Conservation (phyloP, 2,888 invertebrate species). For the Eucera pruinosa region DNA sequence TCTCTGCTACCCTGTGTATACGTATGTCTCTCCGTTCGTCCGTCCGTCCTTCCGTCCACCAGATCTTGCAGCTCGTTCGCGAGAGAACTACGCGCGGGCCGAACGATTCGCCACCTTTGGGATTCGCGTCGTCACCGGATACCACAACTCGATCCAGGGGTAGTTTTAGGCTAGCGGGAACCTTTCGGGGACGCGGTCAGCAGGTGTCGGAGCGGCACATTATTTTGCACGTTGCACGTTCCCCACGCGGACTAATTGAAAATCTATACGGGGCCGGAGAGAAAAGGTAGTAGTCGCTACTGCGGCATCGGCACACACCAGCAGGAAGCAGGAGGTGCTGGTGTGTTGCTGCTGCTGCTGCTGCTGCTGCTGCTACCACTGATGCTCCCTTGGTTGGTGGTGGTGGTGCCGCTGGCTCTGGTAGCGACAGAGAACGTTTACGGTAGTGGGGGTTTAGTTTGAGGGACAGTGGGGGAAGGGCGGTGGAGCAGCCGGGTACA, state of each 20-base stretch:
- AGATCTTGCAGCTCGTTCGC: too few relatives aligned
- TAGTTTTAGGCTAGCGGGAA: too few relatives aligned
- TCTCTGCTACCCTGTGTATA: not conserved
- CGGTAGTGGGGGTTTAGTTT: slow-evolving; percentile 16
- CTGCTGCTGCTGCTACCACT: slow-evolving; percentile 48
- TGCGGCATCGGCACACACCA: slow-evolving; percentile 74
- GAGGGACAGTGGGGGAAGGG: slow-evolving; percentile 46
- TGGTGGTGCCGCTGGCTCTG: slow-evolving; percentile 34
- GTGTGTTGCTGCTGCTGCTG: slow-evolving; percentile 46
- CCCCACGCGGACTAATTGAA: slow-evolving; percentile 70
- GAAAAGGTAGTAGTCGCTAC: slow-evolving; percentile 76
- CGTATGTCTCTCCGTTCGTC: slow-evolving; percentile 1
- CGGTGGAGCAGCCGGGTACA: slow-evolving; percentile 51
- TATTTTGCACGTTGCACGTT: slow-evolving; percentile 60
- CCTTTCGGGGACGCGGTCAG: slow-evolving; percentile 53
- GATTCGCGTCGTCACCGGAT: too few relatives aligned
- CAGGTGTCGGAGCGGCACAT: slow-evolving; percentile 60
- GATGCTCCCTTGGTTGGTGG: slow-evolving; percentile 42
- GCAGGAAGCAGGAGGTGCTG: slow-evolving; percentile 48
- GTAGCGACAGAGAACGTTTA: slow-evolving; percentile 8
- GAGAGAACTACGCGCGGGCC: too few relatives aligned
- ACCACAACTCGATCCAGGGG: too few relatives aligned
- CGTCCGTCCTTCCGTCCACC: not conserved
- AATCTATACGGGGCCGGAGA: slow-evolving; percentile 65
- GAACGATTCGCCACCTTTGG: too few relatives aligned